Percentiles rank a stretch among this genome's conserved stretches.
Conservation (phyloP, 2,797 vertebrate genomes). For the Cheirogaleus major region DNA sequence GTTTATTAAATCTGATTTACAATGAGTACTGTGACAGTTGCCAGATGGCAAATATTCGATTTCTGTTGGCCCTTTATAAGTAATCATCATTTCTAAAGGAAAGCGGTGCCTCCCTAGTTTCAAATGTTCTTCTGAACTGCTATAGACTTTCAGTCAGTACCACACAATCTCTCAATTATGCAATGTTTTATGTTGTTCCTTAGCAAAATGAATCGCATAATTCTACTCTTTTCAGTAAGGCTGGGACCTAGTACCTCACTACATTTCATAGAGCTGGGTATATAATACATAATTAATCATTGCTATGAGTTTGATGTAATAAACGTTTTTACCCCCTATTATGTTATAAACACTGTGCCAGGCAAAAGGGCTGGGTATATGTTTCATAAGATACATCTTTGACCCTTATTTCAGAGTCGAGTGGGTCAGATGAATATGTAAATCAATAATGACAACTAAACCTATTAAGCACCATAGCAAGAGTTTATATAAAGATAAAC, state of each 20-base stretch:
- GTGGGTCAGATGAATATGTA: neutral
- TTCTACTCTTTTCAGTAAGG: constrained; percentile 10
- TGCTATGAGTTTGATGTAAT: constrained; percentile 19
- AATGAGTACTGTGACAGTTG: constrained; percentile 62
- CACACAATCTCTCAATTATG: constrained; percentile 53
- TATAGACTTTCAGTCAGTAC: constrained; percentile 12
- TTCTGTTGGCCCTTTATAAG: constrained; percentile 42
- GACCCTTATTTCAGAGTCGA: neutral
- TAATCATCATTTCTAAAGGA: constrained; percentile 54
- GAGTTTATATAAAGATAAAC: constrained; percentile 49
- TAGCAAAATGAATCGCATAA: constrained; percentile 38
- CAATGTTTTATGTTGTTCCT: neutral
- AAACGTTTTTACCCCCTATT: neutral
- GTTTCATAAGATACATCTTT: constrained; percentile 9
- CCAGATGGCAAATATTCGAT: constrained; percentile 63
- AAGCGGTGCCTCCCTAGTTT: constrained; percentile 41
- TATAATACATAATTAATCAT: constrained; percentile 35
- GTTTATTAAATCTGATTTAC: constrained; percentile 72
- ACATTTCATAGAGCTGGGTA: neutral
- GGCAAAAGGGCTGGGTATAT: neutral
- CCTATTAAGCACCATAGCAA: constrained; percentile 2
- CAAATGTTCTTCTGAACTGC: constrained; percentile 52
- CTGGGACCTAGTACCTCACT: neutral
- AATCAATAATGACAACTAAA: constrained; percentile 25
- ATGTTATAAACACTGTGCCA: neutral